Base-by-base conservation (phyloP, 92 coral and sea anemone genomes). In the Heliopora coerulea region DNA sequence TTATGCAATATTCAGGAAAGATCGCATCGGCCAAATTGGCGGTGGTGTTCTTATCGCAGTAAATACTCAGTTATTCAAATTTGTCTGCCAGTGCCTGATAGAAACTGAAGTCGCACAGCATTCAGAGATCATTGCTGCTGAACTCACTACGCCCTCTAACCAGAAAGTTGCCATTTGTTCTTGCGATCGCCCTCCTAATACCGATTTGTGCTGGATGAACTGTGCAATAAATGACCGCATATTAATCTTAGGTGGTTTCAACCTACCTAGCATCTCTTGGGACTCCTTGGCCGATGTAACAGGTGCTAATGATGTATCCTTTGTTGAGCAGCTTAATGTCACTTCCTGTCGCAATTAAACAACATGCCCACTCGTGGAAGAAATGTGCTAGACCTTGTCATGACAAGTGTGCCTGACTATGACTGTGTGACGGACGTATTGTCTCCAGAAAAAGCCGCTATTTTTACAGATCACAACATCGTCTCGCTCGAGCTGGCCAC, bases 21-120 rank as follows among this genome's bases (percentile, higher is more conserved):
- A 80, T 39, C 84, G 79, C 9, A 28, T 3, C 9, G 25, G 41
- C 41, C 64, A 49, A 37, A 52, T 39, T 70, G 73, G 44, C 13
- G 79, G 65, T 9, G 84, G 84, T 48, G 84, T 80, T 19, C 72
- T 80, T 27, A 72, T 72, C 49, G 84, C 84, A 27, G 58, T 60
- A 13, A 80, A 68, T 24, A 30, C 33, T 20, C 39, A 29, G 27
- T 41, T 69, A 23, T 68, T 79, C 28, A 68, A 42, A n/a, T n/a
- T n/a, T n/a, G n/a, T n/a, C n/a, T 37, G 46, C n/a, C 46, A 52
- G 25, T 56, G 14, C 18, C 41, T 23, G 10, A 54, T 14, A 28
- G 34, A 18, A 21, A 39, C 54, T 18, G 35, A 18, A 23, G 25
- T 25, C 13, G 12, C n/a, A 13, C 31, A 70, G 32, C 49, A 32